Percentiles rank a stretch among this genome's conserved stretches.
Conservation (phyloP, 2,113 vertebrate species). For the Crocuta crocuta region DNA sequence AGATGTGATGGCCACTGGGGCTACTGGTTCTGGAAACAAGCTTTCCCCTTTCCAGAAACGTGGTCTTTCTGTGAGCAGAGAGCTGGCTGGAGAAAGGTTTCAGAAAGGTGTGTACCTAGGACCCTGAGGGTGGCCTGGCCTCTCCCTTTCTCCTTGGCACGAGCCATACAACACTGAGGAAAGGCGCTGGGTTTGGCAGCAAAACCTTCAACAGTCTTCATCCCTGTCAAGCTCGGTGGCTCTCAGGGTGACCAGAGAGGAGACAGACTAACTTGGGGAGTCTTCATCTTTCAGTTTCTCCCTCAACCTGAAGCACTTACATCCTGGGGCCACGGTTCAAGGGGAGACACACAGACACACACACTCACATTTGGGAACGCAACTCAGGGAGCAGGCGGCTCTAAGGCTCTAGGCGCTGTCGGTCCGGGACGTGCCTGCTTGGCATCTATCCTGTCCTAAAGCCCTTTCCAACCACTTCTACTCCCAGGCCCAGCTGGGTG, state of each 20-base stretch:
- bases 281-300: conserved; percentile 43
- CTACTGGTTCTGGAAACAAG: conserved; percentile 14
- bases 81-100: conserved; percentile 54
- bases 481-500: conserved; percentile 27
- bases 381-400: conserved; percentile 17
- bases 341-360: background rate
- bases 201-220: conserved; percentile 37
- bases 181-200: conserved; percentile 67
- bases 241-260: conserved; percentile 18
- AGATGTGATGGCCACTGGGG: background rate
- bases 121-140: background rate
- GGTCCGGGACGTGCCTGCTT: background rate
- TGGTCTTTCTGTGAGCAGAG: conserved; percentile 38
- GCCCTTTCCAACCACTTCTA: conserved; percentile 28
- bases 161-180: conserved; percentile 36
- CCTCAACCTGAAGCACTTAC: background rate
- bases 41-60: conserved; percentile 24
- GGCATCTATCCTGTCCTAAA: conserved; percentile 44
- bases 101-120: background rate
- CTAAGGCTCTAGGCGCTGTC: conserved; percentile 2
- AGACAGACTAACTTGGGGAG: background rate
- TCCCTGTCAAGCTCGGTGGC: background rate
- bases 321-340: background rate
- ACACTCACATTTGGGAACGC: background rate
- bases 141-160: conserved; percentile 53